Evolutionary conservation across 2,113 vertebrate genomes (phyloP).

Genomic region (Australoheros scitulus): DNA sequence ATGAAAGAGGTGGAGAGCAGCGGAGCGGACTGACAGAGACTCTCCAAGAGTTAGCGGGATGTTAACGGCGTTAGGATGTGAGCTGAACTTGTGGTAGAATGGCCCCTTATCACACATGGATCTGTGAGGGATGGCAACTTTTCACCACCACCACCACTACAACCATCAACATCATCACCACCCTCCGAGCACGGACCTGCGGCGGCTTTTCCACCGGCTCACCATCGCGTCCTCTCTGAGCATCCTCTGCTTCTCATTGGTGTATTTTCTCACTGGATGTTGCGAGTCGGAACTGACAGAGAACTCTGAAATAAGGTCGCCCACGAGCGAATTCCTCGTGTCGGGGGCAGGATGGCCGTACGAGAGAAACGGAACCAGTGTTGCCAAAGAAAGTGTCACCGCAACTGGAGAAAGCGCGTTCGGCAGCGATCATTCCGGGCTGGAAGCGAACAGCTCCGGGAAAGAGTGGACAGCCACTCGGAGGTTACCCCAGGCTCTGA

Average conservation of each 20-base stretch:
- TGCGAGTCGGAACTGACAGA: slow-evolving; percentile 70
- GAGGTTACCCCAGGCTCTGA: slow-evolving; percentile 81
- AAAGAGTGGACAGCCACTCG: slow-evolving; percentile 81
- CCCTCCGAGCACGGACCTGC: slow-evolving; percentile 60
- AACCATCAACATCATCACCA: slow-evolving; percentile 37
- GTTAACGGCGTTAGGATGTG: slow-evolving; percentile 37
- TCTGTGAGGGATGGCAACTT: slow-evolving; percentile 79
- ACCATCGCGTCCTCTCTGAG: slow-evolving; percentile 76
- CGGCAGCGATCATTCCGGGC: slow-evolving; percentile 18
- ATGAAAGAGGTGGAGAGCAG: neutral
- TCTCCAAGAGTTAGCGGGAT: slow-evolving; percentile 29
- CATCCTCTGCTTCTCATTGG: slow-evolving; percentile 75
- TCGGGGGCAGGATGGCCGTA: slow-evolving; percentile 54
- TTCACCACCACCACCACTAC: slow-evolving; percentile 56
- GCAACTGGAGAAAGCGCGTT: slow-evolving; percentile 20
- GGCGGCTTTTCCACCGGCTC: slow-evolving; percentile 77
- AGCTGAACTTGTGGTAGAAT: slow-evolving; percentile 67
- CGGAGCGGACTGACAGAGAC: slow-evolving; percentile 25
- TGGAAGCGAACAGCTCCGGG: slow-evolving; percentile 64
- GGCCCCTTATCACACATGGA: slow-evolving; percentile 57
- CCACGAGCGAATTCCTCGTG: slow-evolving; percentile 33
- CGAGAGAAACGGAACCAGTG: slow-evolving; percentile 57
- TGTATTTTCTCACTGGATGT: slow-evolving; percentile 77
- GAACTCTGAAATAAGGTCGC: slow-evolving; percentile 40
- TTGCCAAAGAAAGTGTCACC: neutral